These are phyloP conservation scores for Ypsolopha sequella DNA, from an alignment of 2,888 invertebrate species.

Conservation along the genomic window DNA sequence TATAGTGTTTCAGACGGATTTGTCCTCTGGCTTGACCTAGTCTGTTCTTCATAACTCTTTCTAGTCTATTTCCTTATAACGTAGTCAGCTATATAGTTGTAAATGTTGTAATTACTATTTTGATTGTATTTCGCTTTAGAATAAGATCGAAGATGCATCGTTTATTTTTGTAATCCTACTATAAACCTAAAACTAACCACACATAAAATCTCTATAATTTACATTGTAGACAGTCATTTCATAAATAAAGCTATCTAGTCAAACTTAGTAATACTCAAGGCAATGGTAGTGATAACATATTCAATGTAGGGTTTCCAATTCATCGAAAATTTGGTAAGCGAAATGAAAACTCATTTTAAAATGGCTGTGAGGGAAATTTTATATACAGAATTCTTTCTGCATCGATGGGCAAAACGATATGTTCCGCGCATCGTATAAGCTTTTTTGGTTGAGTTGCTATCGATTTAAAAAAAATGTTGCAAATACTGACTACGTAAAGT, in stretches of 20 bases:
- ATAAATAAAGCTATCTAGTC: not conserved
- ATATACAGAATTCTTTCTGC: constrained; percentile 27
- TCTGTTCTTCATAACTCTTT: not conserved
- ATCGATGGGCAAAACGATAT: constrained; percentile 41
- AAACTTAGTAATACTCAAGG: not conserved
- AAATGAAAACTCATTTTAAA: constrained; percentile 36
- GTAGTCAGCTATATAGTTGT: constrained; percentile 20
- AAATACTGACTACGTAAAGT: not conserved
- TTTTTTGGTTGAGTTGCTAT: not conserved
- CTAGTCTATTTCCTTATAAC: not conserved
- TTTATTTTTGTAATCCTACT: no score
- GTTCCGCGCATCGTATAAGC: constrained; percentile 16
- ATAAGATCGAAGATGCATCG: no score
- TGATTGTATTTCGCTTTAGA: constrained; percentile 14
- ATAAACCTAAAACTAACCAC: no score
- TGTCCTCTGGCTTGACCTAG: no score
- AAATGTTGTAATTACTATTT: constrained; percentile 24
- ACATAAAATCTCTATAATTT: no score
- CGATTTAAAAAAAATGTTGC: not conserved
- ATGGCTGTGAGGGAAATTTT: constrained; percentile 40
- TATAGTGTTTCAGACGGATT: no score
- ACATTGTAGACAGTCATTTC: no score
- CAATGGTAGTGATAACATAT: constrained; percentile 1
- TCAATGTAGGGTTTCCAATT: constrained; percentile 20
- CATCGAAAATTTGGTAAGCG: constrained; percentile 32